phyloP scores from a whole-genome alignment of 2,113 vertebrate species.

The Hyperopisus bebe region DNA sequence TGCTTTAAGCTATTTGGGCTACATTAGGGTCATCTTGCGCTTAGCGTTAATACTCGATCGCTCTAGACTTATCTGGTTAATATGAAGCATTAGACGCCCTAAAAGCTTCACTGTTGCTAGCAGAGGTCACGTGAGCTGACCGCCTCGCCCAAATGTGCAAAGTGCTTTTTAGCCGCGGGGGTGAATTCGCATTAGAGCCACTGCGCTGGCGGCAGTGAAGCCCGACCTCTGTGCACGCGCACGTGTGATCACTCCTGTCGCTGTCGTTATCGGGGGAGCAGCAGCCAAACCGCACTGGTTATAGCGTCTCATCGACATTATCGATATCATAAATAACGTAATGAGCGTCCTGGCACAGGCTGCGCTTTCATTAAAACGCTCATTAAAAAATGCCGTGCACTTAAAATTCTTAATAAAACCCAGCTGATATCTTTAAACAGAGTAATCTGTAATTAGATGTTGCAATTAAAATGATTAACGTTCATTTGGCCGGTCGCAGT shows the following conservation, averaged over 20 bases:
- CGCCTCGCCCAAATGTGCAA: neutral
- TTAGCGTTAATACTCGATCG: slow-evolving; percentile 22
- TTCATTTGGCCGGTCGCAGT: slow-evolving; percentile 32
- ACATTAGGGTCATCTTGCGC: slow-evolving; percentile 22
- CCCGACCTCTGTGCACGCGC: neutral
- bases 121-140: neutral
- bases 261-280: neutral
- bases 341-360: neutral
- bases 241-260: neutral
- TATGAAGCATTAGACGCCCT: neutral
- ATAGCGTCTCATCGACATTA: neutral
- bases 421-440: slow-evolving; percentile 37
- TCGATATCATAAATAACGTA: slow-evolving; percentile 24
- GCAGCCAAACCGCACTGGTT: neutral
- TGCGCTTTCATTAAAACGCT: slow-evolving; percentile 11
- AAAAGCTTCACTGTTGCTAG: slow-evolving; percentile 9
- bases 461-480: slow-evolving; percentile 38
- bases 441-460: slow-evolving; percentile 38
- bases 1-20: slow-evolving; percentile 25
- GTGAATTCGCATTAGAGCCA: neutral
- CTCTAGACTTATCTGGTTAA: slow-evolving; percentile 13
- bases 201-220: neutral
- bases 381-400: slow-evolving; percentile 21
- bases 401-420: slow-evolving; percentile 27
- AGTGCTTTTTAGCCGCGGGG: slow-evolving; percentile 16